phyloP scores from a whole-genome alignment of 2,888 invertebrate species.

The Drosophila meridiana region DNA sequence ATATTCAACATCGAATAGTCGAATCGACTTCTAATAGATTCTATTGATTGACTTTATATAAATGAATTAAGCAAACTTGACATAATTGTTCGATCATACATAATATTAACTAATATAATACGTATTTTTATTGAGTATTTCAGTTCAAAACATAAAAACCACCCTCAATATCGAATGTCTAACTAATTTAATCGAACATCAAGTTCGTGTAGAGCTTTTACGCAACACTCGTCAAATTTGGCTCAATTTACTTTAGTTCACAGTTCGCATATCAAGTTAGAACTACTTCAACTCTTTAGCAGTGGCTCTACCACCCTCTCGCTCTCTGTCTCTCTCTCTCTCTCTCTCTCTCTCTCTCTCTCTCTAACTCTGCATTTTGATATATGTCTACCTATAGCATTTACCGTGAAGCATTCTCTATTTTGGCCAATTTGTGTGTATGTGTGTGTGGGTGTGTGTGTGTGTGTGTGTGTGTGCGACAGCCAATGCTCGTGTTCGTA shows the following conservation, averaged over 20 bases:
- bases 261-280: constrained; percentile 22
- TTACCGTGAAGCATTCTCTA: constrained; percentile 19
- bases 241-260: background rate
- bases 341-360: background rate
- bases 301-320: background rate
- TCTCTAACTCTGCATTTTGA: background rate
- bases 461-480: constrained; percentile 15
- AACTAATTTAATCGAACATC: background rate
- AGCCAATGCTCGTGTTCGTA: constrained; percentile 59
- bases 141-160: background rate
- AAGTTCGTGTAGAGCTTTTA: constrained; percentile 17
- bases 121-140: too few relatives aligned
- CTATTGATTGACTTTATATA: too few relatives aligned
- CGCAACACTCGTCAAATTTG: constrained; percentile 15
- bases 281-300: background rate
- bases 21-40: too few relatives aligned
- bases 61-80: too few relatives aligned
- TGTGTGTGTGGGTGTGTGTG: constrained; percentile 8
- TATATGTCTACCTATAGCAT: background rate
- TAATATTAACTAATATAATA: too few relatives aligned
- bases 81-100: too few relatives aligned
- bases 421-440: constrained; percentile 54
- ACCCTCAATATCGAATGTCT: background rate
- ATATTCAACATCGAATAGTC: too few relatives aligned
- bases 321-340: background rate